Evolutionary conservation across 2,113 vertebrate species (phyloP), one percentile per base, ranked within the genome.

Genomic region (Hippoglossus stenolepis): DNA sequence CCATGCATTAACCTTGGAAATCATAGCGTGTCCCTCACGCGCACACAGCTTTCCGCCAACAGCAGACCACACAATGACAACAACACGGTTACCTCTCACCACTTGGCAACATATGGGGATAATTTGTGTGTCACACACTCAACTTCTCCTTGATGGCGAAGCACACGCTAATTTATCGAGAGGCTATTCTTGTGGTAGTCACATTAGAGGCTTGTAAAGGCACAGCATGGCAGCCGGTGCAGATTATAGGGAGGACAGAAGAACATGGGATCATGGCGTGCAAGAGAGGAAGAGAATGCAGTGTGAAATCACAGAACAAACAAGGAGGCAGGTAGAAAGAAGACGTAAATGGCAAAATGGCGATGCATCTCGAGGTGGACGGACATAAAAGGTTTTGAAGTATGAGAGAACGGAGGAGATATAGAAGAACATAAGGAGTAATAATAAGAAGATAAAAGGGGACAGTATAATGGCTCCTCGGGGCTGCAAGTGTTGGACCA

Each of bases 1-100:
- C 87, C 45, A 60, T 74, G 77, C 80, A 84, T 84, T 87, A 91
- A 88, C 87, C 89, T 89, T 86, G 85, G 67, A 77, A 88, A 89
- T 87, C 77, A 87, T 76, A 88, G 66, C 63, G 62, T 89, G 81
- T 87, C 79, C 70, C 21, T 72, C 72, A 35, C 26, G 49, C 54
- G 54, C 53, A 75, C 47, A 66, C 65, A 45, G 74, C 63, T 68
- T 72, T 66, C 57, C 53, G 47, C 43, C 47, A 65, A 58, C 78
- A 84, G 67, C 49, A 65, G 15, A 70, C 47, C 63, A 54, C 75
- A 85, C 66, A 65, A 72, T 77, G 81, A 24, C 38, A 51, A 76
- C 80, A 43, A 21, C 74, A 49, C 43, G 40, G 40, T 13, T 43
- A 43, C 11, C 40, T 13, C 73, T 53, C 61, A 64, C 43, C n/a